Evolutionary conservation across 2,888 invertebrate genomes (phyloP), one percentile per base, ranked within the genome.

Genomic region (Xestia rhomboidea): DNA sequence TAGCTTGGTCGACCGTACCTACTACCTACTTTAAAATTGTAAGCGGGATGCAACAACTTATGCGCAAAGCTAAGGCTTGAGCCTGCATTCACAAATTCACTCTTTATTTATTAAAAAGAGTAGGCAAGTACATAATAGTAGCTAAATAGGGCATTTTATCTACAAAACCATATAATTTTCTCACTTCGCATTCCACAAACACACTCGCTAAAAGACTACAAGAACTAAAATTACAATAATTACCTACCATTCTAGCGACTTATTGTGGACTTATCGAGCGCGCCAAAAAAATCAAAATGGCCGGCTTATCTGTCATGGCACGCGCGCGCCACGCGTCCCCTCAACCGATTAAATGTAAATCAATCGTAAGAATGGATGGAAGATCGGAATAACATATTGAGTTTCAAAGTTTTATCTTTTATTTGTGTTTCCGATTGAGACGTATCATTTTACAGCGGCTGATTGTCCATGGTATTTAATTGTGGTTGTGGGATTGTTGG

Each of bases 391-490:
- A 93, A 94, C 94, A 93, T 95, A 96, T 96, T 93, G 90, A 92
- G 92, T 96, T 96, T 95, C 96, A 13, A 94, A 91, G 91, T 92
- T 87, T 88, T 94, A 94, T 95, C 94, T 94, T 93, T 92, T 96
- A 95, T 96, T 96, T 96, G 93, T 95, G 83, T 95, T 95, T 94
- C 94, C 91, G 95, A 96, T 96, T 95, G 95, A 92, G 93, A 76
- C 88, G 89, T 95, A 95, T 96, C 94, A 84, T 81, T 94, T 96
- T 95, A 94, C 95, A 83, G 80, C 46, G 84, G 87, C 87, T 89
- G 91, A 92, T 94, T 92, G 80, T 70, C 57, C 27, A 63, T 80
- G 76, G 80, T 84, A 83, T 80, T 34, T 62, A 60, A 34, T 62
- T 84, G 46, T 68, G 49, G n/a, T 54, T 78, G 79, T 85, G 88